Percentiles rank a stretch among this genome's conserved stretches.
Conservation (phyloP, 2,797 vertebrate species). For the Botia kubotai region DNA sequence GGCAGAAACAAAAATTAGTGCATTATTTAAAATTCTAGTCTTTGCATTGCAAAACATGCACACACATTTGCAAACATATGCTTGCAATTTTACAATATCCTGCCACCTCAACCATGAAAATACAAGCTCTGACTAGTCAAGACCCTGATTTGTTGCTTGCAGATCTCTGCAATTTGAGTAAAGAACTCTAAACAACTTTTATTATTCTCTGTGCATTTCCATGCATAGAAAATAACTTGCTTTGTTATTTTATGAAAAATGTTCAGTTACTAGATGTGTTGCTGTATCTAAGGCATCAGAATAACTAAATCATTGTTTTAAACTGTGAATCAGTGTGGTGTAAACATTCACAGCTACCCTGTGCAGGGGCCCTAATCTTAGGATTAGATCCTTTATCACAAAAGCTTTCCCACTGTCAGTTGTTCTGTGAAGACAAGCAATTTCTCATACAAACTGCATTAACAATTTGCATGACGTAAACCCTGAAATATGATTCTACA, state of each 20-base stretch:
- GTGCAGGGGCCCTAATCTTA: conserved; percentile 21
- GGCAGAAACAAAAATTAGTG: conserved; percentile 17
- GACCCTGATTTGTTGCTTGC: conserved; percentile 50
- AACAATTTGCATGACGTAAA: background rate
- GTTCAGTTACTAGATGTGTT: background rate
- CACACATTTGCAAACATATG: conserved; percentile 8
- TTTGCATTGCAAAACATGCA: background rate
- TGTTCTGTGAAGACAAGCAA: background rate
- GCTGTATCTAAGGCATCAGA: background rate
- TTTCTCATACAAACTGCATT: conserved; percentile 9
- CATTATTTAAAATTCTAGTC: background rate
- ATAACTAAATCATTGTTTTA: conserved; percentile 7
- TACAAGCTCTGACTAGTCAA: conserved; percentile 11
- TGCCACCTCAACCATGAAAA: conserved; percentile 18
- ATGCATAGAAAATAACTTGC: no score
- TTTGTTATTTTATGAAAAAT: background rate
- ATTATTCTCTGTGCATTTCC: background rate
- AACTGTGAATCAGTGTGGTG: background rate
- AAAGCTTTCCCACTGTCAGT: conserved; percentile 38
- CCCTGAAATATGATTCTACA: background rate
- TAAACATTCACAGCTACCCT: conserved; percentile 11
- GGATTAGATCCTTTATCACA: conserved; percentile 32
- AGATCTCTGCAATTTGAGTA: conserved; percentile 47
- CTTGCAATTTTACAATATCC: conserved; percentile 5
- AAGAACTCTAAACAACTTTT: conserved; percentile 18